A percentile compares a stretch with the other conserved stretches of the same genome.
These are phyloP conservation scores for Drosophila kambysellisi DNA, from an alignment of 2,888 invertebrate species.

Conservation along the genomic window DNA sequence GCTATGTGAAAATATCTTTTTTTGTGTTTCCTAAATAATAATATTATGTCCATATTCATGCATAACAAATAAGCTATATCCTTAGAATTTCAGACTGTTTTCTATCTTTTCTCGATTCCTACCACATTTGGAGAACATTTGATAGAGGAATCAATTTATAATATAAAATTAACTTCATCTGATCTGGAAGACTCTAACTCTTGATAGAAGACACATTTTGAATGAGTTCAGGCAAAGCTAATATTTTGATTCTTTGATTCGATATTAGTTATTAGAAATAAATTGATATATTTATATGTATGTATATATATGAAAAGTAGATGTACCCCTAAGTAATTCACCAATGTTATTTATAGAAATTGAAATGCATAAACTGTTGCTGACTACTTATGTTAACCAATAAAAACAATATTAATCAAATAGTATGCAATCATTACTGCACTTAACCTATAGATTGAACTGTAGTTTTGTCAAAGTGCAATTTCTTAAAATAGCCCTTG, in stretches of 20 bases:
- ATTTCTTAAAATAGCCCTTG: background rate
- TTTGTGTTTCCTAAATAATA: background rate
- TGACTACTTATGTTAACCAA: background rate
- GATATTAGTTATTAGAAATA: background rate
- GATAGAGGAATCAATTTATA: rapidly evolving
- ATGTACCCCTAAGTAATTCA: too few species aligned
- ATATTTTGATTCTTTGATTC: background rate
- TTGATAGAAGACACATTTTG: background rate
- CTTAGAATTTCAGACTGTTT: background rate
- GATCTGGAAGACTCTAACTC: background rate
- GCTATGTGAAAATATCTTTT: background rate
- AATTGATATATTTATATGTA: background rate
- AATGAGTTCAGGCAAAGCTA: background rate
- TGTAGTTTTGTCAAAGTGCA: background rate
- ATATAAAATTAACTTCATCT: background rate
- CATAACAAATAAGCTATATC: rapidly evolving
- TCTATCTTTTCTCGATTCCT: background rate
- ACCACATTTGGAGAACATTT: background rate
- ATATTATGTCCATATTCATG: background rate
- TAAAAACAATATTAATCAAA: background rate
- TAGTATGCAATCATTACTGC: background rate
- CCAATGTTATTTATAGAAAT: background rate
- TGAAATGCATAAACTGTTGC: background rate
- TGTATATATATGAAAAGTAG: background rate
- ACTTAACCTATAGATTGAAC: background rate